Base-by-base conservation (phyloP, 1,140 invertebrate species). In the Drosophila biarmipes region DNA sequence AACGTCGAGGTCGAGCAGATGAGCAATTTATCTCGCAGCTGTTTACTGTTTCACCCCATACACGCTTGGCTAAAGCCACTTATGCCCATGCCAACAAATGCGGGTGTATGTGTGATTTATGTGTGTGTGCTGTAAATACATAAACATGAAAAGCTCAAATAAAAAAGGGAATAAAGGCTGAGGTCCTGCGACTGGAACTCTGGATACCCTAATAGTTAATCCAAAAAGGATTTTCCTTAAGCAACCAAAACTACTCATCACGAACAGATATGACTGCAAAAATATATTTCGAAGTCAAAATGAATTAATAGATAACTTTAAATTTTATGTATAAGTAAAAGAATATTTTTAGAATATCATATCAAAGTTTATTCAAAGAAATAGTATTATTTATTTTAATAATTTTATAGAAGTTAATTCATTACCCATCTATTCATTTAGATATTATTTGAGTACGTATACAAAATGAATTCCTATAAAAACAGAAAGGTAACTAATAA, bases 1-100 rank as follows among this genome's bases (percentile, higher is more conserved):
- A 63, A 57, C 75, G 74, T 48, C 76, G 76, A 78, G 79, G 79
- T 90, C 85, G 85, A 89, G 68, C 85, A 89, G 84, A 90, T 90
- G 84, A 89, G 84, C 84, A 89, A 89, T 89, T 89, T 89, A 89
- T 89, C 84, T 90, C 76, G 84, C 84, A 89, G 84, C 84, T 89
- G 85, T 90, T 89, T 89, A 90, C 84, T 90, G 85, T 89, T 89
- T 82, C 53, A 31, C 73, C 73, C 76, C 76, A 37, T 40, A 34
- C 53, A 89, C 73, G 85, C 84, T 73, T 82, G 75, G 84, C 84
- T 89, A 84, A 77, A 87, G 84, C 79, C 84, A 87, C 84, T 87
- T 87, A 89, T 77, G 67, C 72, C 58, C 77, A 73, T 45, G 57
- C 76, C 45, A 67, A 52, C 59, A 55, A 51, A 34, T 55, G 52